phyloP scores from a whole-genome alignment of 2,888 invertebrate species.

The Nephrocerus scutellatus region DNA sequence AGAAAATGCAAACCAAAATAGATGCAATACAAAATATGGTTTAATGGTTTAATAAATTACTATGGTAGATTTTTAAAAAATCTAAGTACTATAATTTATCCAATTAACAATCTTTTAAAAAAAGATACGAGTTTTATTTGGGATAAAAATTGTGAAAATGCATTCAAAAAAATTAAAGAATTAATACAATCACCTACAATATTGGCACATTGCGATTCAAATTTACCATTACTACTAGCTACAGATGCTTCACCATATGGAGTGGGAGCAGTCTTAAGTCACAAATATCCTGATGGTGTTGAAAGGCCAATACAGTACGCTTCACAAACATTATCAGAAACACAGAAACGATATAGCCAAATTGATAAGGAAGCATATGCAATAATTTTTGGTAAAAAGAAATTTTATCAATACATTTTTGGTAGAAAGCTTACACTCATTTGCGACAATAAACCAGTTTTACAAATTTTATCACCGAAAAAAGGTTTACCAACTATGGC shows the following conservation, averaged over 20 bases:
- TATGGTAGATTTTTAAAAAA: slow-evolving; percentile 32
- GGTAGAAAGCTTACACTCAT: too few relatives aligned
- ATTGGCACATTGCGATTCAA: slow-evolving; percentile 28
- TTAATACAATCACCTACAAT: slow-evolving; percentile 19
- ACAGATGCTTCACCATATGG: slow-evolving; percentile 28
- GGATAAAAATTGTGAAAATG: slow-evolving; percentile 22
- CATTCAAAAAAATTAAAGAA: slow-evolving; percentile 25
- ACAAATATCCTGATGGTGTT: slow-evolving; percentile 31
- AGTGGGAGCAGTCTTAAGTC: slow-evolving; percentile 34
- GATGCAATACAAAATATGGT: slow-evolving; percentile 26
- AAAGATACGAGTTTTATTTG: slow-evolving; percentile 23
- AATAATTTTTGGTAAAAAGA: too few relatives aligned
- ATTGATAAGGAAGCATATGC: too few relatives aligned
- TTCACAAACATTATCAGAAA: slow-evolving; percentile 26
- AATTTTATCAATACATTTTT: too few relatives aligned
- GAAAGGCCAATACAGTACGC: slow-evolving; percentile 39
- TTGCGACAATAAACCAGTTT: too few relatives aligned
- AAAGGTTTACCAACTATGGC: too few relatives aligned
- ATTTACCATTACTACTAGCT: slow-evolving; percentile 25
- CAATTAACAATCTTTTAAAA: slow-evolving; percentile 27
- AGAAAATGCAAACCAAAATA: slow-evolving; percentile 28
- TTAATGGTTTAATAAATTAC: slow-evolving; percentile 29
- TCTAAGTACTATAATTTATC: slow-evolving; percentile 25
- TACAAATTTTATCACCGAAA: too few relatives aligned
- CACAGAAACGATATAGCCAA: too few relatives aligned